Evolutionary conservation across 2,113 vertebrate species (phyloP).

Genomic region (Panthera leo): DNA sequence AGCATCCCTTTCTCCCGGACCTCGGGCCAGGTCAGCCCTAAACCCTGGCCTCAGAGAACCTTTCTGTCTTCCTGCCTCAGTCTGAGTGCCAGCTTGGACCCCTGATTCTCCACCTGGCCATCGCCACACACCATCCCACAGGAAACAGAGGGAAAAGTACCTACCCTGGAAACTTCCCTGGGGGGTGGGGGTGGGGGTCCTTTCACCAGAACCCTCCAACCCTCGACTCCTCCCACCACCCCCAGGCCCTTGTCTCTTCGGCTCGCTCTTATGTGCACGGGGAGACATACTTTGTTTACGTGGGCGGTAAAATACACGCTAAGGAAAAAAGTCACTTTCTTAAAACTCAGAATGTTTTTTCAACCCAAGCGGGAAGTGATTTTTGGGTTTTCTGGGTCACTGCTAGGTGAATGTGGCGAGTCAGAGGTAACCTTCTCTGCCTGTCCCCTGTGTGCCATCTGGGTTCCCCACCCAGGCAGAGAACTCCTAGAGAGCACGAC

Average conservation of each 20-base stretch:
- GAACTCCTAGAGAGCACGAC: background rate
- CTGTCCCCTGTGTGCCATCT: fast-evolving
- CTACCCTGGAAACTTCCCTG: background rate
- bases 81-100: background rate
- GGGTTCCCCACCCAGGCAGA: background rate
- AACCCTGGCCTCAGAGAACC: background rate
- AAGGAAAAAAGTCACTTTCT: background rate
- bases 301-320: background rate
- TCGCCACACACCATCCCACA: background rate
- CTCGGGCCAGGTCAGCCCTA: fast-evolving
- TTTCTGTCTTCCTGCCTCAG: background rate
- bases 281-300: fast-evolving
- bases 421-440: background rate
- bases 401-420: background rate
- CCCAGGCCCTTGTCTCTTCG: background rate
- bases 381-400: background rate
- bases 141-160: background rate
- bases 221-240: too few species aligned
- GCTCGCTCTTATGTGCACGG: fast-evolving
- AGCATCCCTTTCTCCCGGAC: too few species aligned
- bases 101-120: background rate
- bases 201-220: background rate
- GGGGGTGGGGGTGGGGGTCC: background rate
- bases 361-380: background rate
- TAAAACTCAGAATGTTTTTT: background rate